Evolutionary conservation across 2,797 vertebrate species (phyloP).

Genomic region (Podarcis lilfordi): DNA sequence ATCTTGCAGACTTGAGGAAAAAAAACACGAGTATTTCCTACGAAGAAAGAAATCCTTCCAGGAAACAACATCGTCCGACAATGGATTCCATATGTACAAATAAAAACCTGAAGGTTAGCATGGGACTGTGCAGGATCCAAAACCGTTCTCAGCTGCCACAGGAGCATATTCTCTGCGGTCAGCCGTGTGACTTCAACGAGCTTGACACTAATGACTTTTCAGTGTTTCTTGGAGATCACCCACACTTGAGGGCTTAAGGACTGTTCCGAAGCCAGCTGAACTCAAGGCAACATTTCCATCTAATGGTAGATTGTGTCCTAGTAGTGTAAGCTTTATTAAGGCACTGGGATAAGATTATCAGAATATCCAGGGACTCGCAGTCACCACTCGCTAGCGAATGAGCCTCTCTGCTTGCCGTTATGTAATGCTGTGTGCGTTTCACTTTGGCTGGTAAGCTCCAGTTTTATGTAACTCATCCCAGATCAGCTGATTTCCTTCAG

Average conservation of each 20-base stretch:
- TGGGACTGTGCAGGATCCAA: not conserved
- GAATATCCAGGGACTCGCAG: not conserved
- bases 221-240: not conserved
- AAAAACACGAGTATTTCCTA: not conserved
- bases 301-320: not conserved
- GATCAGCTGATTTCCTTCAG: not conserved
- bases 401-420: not conserved
- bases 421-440: not conserved
- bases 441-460: not conserved
- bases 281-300: not conserved
- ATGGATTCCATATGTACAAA: not conserved
- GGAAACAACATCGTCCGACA: not conserved
- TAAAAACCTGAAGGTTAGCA: not conserved
- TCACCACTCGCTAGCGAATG: not conserved
- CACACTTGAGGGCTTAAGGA: rapidly evolving
- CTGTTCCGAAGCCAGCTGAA: not conserved
- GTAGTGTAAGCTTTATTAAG: not conserved
- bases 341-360: not conserved
- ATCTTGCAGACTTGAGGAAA: not conserved
- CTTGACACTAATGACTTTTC: not conserved
- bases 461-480: not conserved
- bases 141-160: not conserved
- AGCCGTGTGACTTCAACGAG: not conserved
- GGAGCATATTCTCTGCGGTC: not conserved
- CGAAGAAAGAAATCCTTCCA: not conserved